Base-by-base conservation (phyloP, 2,888 invertebrate species). In the Oscheius sp. region DNA sequence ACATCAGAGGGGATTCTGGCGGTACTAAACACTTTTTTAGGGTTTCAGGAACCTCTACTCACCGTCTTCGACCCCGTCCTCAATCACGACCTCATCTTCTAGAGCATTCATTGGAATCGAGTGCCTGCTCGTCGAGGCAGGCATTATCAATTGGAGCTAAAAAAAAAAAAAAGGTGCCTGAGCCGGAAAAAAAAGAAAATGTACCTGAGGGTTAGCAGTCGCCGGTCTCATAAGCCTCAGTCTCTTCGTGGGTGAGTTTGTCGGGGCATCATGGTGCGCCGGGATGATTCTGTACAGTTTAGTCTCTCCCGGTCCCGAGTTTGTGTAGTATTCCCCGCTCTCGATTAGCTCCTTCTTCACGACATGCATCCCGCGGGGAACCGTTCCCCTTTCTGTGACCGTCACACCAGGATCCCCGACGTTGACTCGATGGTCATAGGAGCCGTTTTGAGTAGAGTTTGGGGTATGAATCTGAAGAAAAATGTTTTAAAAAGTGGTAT, bases 21-120 rank as follows among this genome's bases (percentile, higher is more conserved):
- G 63, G 11, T 59, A 42, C 59, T 51, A 35, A 13, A 70, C 13
- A 21, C 73, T 68, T 21, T 73, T 72, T 47, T 71, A 33, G 2
- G 9, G 3, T 58, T 13, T 50, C n/a, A 7, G 66, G 58, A 58
- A 70, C 76, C 75, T 48, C 7, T 42, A 7, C 42, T 73, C 71
- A 3, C 37, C 70, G 58, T 80, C 80, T n/a, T 78, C 78, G 13
- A 79, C 77, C 29, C 79, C 72, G 48, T 81, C 80, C 37, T 81
- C 77, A 42, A 83, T 77, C 10, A 83, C 79, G 3, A 80, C 76
- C 42, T 82, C 82, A 7, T 81, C 83, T 9, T 63, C 75, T 53
- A 74, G 29, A 7, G 73, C 51, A 60, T 13, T 32, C 13, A 53
- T 42, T 11, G 62, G 42, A 7, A 47, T 21, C 7, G 59, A 13